Conservation (phyloP, 2,113 vertebrate genomes). For the Martes martes region DNA sequence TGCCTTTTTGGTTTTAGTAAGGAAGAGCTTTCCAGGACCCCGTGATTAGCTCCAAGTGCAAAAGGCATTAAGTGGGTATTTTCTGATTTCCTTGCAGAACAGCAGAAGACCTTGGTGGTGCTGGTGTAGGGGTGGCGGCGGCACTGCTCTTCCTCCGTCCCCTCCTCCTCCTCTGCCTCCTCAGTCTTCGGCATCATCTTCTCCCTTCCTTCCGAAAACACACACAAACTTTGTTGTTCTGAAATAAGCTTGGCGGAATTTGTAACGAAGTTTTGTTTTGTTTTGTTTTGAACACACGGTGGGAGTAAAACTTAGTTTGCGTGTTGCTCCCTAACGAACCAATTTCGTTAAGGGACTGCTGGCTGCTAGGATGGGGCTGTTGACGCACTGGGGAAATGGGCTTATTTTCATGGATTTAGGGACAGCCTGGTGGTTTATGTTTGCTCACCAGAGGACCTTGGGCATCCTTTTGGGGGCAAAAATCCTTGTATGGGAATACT, state of each 20-base stretch:
- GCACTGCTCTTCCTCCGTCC: accelerated
- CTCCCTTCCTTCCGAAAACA: background rate
- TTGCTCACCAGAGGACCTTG: background rate
- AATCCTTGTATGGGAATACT: background rate
- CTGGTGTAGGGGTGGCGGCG: too few relatives aligned
- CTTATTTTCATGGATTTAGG: background rate
- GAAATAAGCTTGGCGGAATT: background rate
- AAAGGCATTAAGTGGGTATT: background rate
- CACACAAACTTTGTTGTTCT: background rate
- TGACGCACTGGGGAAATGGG: background rate
- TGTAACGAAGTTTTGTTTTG: background rate
- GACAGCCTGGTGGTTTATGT: background rate
- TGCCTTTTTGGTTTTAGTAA: background rate
- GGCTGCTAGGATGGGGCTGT: background rate
- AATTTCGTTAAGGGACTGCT: background rate
- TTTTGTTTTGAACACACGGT: background rate
- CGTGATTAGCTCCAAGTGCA: background rate
- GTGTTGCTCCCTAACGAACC: background rate
- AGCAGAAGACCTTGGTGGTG: background rate
- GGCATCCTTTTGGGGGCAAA: background rate
- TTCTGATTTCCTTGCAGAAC: background rate
- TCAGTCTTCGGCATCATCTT: accelerated
- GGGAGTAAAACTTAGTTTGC: background rate
- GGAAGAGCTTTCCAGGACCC: background rate
- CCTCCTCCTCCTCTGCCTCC: background rate